Evolutionary conservation across 2,113 vertebrate genomes (phyloP), one percentile per base, ranked within the genome.

Genomic region (Garra rufa): DNA sequence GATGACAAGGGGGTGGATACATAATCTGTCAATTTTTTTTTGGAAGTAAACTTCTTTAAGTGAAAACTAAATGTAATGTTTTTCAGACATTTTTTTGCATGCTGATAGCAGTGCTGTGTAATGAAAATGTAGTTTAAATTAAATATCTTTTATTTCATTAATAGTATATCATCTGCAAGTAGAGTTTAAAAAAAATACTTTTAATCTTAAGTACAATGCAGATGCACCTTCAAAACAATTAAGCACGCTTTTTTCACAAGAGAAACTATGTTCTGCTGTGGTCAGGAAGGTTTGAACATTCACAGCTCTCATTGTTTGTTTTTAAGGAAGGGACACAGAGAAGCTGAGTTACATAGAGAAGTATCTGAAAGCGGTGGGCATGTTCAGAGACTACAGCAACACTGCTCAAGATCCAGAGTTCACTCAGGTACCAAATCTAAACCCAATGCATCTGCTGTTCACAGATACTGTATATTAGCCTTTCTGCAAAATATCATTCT

Each of bases 381-480:
- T 99, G 96, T 97, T 97, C 81, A 95, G 97, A 90, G 95, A 99
- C 89, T 99, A 97, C 93, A 95, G 65, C 14, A 87, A 98, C 8
- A 75, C 91, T 0, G 91, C 91, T 6, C 96, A 99, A 90, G 97
- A 99, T 91, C 98, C 98, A 0, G 95, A 98, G 71, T 99, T 98
- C 91, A 96, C 97, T 83, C 93, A 96, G 96, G 98, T 99, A 92
- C 65, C n/a, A 24, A 6, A 69, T 21, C 30, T 9, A 3, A 69
- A 24, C 11, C 44, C 44, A 2, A 46, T 10, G 14, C 3, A 48
- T 14, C 46, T 21, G 41, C 34, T 10, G 26, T 55, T 26, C 21
- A 26, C 21, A 10, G 26, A 41, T 48, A n/a, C n/a, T n/a, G n/a
- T n/a, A 55, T 10, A 26, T 30, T 76, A 43, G 3, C 8, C n/a